A percentile compares a stretch with the other conserved stretches of the same genome.
phyloP scores from a whole-genome alignment of 2,888 invertebrate species.

The Strigamia crassipes region DNA sequence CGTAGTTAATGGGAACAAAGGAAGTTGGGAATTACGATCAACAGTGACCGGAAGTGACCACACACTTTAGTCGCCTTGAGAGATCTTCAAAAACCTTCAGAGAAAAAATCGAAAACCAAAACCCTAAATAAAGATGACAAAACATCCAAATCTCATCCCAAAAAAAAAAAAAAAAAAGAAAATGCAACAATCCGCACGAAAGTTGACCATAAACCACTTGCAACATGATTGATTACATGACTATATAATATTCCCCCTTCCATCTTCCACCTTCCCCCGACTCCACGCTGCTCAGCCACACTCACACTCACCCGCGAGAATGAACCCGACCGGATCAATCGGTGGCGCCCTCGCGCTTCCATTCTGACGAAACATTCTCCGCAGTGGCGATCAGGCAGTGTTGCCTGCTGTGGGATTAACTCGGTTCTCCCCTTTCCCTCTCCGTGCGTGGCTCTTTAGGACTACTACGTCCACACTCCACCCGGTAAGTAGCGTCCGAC shows the following conservation, averaged over 20 bases:
- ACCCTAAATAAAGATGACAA: no score
- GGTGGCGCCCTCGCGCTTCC: not conserved
- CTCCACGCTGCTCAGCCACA: not conserved
- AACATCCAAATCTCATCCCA: not conserved
- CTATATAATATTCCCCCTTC: no score
- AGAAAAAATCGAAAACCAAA: no score
- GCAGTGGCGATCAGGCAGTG: constrained; percentile 34
- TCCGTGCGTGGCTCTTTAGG: not conserved
- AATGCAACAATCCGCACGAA: no score
- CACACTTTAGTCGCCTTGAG: no score
- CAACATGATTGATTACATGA: constrained; percentile 1
- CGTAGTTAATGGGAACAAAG: no score
- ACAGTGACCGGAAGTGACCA: no score
- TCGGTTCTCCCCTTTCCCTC: constrained; percentile 26
- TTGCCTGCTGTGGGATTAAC: constrained; percentile 37
- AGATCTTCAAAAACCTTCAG: no score
- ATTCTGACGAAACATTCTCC: not conserved
- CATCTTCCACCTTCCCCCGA: no score
- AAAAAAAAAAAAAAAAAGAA: not conserved
- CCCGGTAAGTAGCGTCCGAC: not conserved
- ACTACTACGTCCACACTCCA: not conserved
- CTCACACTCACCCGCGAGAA: not conserved
- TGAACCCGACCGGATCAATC: not conserved
- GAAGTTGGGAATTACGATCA: no score
- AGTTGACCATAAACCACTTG: not conserved